These are phyloP conservation scores for Drosophila nr. medialis DNA, from an alignment of 2,888 invertebrate genomes.

Conservation along the genomic window DNA sequence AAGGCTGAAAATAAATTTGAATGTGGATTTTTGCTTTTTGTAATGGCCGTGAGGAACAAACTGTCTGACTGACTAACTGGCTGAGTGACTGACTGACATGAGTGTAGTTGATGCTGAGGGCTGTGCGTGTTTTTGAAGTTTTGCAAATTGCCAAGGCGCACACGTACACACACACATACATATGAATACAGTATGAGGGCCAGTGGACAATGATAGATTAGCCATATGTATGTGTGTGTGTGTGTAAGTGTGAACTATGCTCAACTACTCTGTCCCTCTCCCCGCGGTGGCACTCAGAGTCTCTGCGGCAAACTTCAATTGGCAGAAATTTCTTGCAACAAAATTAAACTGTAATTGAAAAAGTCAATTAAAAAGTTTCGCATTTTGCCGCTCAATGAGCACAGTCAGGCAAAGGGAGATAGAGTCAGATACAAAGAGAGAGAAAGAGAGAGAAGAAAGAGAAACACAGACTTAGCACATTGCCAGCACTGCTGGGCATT, in stretches of 20 bases:
- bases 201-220: constrained; percentile 16
- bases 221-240: neutral
- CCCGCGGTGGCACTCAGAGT: constrained; percentile 5
- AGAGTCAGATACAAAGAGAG: neutral
- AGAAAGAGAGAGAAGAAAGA: neutral
- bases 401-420: constrained; percentile 35
- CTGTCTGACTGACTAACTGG: neutral
- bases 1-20: constrained; percentile 65
- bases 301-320: constrained; percentile 67
- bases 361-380: constrained; percentile 79
- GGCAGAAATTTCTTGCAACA: constrained; percentile 72
- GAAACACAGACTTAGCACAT: neutral
- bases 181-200: constrained; percentile 14
- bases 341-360: constrained; percentile 79
- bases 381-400: constrained; percentile 60
- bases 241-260: neutral
- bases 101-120: constrained; percentile 35
- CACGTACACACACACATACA: constrained; percentile 18
- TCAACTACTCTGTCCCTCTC: constrained; percentile 10
- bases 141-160: constrained; percentile 65
- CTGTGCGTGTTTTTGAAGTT: constrained; percentile 74
- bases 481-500: constrained; percentile 12
- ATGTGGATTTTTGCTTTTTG: constrained; percentile 55
- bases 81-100: constrained; percentile 25
- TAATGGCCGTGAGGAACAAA: constrained; percentile 15